A percentile compares a stretch with the other conserved stretches of the same genome.
phyloP scores from a whole-genome alignment of 2,113 vertebrate genomes.

The Carassius carassius region DNA sequence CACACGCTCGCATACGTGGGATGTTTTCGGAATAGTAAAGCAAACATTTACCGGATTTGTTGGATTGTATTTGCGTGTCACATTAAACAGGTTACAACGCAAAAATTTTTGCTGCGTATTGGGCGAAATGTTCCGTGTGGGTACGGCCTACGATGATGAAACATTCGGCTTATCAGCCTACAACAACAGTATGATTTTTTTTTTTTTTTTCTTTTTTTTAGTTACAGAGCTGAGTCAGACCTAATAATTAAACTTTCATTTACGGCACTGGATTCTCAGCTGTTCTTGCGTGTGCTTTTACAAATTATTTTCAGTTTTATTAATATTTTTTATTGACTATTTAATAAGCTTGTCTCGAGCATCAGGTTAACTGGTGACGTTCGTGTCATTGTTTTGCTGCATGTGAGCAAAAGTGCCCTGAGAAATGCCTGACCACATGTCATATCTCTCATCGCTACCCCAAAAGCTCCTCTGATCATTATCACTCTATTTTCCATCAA shows the following conservation, averaged over 20 bases:
- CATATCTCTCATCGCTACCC: constrained; percentile 48
- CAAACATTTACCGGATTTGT: constrained; percentile 5
- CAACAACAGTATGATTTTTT: neutral
- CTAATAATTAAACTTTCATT: neutral
- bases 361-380: neutral
- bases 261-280: neutral
- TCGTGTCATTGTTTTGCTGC: constrained; percentile 32
- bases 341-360: neutral
- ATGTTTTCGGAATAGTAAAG: constrained; percentile 7
- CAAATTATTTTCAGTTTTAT: neutral
- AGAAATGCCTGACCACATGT: constrained; percentile 51
- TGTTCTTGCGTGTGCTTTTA: neutral
- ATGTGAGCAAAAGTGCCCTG: constrained; percentile 42
- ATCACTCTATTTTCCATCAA: constrained; percentile 55
- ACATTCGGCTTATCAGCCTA: neutral
- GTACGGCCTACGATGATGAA: neutral
- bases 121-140: neutral
- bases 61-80: neutral
- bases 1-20: constrained; percentile 3
- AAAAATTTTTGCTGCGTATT: neutral
- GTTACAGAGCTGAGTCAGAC: neutral
- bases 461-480: constrained; percentile 48
- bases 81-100: neutral
- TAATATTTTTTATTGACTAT: neutral
- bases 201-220: neutral